These are phyloP conservation scores for Cataglyphis altisquamis DNA, from an alignment of 2,888 invertebrate species.

Conservation along the genomic window DNA sequence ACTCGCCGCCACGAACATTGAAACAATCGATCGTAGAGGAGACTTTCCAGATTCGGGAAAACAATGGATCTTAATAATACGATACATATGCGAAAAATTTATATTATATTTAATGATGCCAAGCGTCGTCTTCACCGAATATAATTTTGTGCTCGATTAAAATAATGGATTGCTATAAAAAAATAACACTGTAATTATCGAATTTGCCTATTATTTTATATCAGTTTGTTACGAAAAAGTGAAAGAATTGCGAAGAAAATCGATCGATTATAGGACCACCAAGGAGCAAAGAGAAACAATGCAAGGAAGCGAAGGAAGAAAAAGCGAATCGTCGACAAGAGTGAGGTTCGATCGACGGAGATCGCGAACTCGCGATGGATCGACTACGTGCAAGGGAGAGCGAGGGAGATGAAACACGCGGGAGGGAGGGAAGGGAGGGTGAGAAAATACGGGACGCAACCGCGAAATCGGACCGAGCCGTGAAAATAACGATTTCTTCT, in stretches of 20 bases:
- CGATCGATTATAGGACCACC: conserved; percentile 17
- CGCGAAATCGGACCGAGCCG: conserved; percentile 82
- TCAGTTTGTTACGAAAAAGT: not conserved
- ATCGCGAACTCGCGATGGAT: conserved; percentile 63
- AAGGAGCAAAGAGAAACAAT: conserved; percentile 21
- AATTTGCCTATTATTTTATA: conserved; percentile 4
- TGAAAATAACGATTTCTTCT: conserved; percentile 84
- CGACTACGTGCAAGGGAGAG: conserved; percentile 53
- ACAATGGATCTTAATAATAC: not conserved
- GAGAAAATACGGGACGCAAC: conserved; percentile 76
- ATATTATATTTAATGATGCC: not conserved
- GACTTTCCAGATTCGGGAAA: conserved; percentile 28
- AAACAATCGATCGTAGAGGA: conserved; percentile 28
- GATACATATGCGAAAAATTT: not conserved
- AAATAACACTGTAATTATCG: not conserved
- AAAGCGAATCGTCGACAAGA: conserved; percentile 51
- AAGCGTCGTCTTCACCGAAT: not conserved
- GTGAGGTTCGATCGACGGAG: conserved; percentile 31
- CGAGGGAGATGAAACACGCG: conserved; percentile 25
- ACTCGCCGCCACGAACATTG: conserved; percentile 66
- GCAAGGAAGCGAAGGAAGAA: conserved; percentile 16
- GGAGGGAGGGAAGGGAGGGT: conserved; percentile 16
- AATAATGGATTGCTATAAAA: not conserved
- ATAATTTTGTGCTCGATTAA: conserved; percentile 12
- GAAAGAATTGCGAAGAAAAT: conserved; percentile 7